phyloP scores from a whole-genome alignment of 2,888 invertebrate species.

The Rhagonycha lutea region DNA sequence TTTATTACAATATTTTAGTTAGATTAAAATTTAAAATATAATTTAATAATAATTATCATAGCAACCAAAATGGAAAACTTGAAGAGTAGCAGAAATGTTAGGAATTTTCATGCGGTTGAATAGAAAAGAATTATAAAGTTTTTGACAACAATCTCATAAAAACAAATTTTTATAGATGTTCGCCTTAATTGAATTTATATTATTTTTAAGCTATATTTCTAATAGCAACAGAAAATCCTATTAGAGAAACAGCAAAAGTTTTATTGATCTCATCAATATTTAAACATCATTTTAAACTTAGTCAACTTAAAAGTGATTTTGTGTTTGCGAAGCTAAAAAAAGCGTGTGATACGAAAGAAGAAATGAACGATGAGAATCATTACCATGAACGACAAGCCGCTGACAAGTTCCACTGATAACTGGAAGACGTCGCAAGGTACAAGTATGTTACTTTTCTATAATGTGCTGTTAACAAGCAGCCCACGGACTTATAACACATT shows the following conservation, averaged over 20 bases:
- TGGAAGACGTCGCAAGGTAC: constrained; percentile 38
- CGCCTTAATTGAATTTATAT: neutral
- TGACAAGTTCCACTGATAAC: constrained; percentile 39
- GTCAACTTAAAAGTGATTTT: constrained; percentile 22
- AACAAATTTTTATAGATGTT: neutral
- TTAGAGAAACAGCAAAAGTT: neutral
- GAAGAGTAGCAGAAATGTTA: neutral
- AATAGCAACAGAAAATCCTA: neutral
- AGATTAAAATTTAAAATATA: neutral
- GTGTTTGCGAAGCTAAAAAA: constrained; percentile 38
- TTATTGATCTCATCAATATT: constrained; percentile 35
- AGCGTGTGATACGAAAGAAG: constrained; percentile 36
- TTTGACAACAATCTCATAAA: neutral
- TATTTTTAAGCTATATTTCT: neutral
- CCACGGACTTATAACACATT: constrained; percentile 25
- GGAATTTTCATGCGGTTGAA: neutral
- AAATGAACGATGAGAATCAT: constrained; percentile 42
- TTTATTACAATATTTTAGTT: neutral
- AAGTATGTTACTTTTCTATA: constrained; percentile 36
- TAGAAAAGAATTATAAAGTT: neutral
- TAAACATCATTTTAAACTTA: constrained; percentile 24
- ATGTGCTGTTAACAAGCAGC: constrained; percentile 30
- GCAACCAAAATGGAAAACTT: neutral
- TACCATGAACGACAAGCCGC: constrained; percentile 40
- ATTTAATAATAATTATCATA: neutral